A percentile compares a stretch with the other conserved stretches of the same genome.
Conservation (phyloP, 2,113 vertebrate genomes). For the Peromyscus maniculatus region DNA sequence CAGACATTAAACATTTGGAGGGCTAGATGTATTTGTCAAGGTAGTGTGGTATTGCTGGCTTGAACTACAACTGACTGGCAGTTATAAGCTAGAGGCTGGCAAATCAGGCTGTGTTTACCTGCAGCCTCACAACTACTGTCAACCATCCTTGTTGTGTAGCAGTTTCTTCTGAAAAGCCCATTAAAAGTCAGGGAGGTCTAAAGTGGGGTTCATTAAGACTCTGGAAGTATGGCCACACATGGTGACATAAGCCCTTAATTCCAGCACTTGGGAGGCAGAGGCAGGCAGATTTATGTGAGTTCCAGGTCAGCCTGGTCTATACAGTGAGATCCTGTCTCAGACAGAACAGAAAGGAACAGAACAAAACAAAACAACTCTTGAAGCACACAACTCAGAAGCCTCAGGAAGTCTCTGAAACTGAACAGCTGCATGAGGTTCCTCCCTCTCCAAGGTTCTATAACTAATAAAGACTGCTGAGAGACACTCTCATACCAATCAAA, state of each 20-base stretch:
- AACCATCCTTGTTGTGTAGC: not conserved
- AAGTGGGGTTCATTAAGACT: not conserved
- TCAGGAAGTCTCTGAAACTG: not conserved
- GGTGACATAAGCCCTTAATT: not conserved
- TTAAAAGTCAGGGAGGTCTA: not conserved
- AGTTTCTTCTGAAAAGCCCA: not conserved
- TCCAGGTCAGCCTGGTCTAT: not conserved
- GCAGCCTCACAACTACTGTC: not conserved
- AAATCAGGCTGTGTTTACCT: not conserved
- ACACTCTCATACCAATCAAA: too few species aligned
- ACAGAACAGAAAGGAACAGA: not conserved
- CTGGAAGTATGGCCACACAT: not conserved
- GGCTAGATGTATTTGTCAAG: not conserved
- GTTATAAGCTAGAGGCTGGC: not conserved
- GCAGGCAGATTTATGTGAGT: not conserved
- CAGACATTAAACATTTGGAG: not conserved
- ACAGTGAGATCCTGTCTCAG: not conserved
- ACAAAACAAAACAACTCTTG: not conserved
- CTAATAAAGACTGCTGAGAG: not conserved
- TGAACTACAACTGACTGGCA: not conserved
- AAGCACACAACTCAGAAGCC: not conserved
- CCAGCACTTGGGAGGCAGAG: not conserved
- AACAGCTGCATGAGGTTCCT: not conserved
- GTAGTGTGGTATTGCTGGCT: not conserved
- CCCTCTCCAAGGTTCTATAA: not conserved